Evolutionary conservation across 2,888 invertebrate genomes (phyloP).

Genomic region (Salticus scenicus): DNA sequence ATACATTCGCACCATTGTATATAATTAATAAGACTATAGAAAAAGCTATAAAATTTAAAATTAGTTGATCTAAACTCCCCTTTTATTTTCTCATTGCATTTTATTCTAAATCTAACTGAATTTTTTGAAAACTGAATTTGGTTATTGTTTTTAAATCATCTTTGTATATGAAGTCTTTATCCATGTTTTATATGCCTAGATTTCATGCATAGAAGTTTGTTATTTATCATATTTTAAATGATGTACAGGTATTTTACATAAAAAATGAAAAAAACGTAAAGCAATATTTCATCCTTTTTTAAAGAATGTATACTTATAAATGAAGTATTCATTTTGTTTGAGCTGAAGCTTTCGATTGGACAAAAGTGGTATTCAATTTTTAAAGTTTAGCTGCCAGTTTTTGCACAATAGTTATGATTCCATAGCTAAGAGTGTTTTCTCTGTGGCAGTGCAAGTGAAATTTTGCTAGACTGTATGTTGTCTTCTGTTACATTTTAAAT

Average conservation of each 20-base stretch:
- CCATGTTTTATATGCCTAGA: neutral
- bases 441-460: slow-evolving; percentile 12
- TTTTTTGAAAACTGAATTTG: no score
- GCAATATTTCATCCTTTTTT: neutral
- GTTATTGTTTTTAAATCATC: neutral
- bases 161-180: neutral
- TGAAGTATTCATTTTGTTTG: neutral
- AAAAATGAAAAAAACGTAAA: neutral
- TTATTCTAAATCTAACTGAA: no score
- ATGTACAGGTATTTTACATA: neutral
- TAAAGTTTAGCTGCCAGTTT: slow-evolving; percentile 29
- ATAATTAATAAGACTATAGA: no score
- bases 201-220: neutral
- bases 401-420: slow-evolving; percentile 29
- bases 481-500: slow-evolving; percentile 42
- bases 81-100: no score
- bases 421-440: slow-evolving; percentile 14
- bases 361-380: slow-evolving; percentile 18
- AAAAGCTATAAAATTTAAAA: no score
- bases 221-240: neutral
- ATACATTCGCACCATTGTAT: no score
- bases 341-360: slow-evolving; percentile 9
- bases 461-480: slow-evolving; percentile 35
- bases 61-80: no score
- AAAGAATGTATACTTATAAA: neutral